Evolutionary conservation across 2,888 invertebrate genomes (phyloP).

Genomic region (Apeira syringaria): DNA sequence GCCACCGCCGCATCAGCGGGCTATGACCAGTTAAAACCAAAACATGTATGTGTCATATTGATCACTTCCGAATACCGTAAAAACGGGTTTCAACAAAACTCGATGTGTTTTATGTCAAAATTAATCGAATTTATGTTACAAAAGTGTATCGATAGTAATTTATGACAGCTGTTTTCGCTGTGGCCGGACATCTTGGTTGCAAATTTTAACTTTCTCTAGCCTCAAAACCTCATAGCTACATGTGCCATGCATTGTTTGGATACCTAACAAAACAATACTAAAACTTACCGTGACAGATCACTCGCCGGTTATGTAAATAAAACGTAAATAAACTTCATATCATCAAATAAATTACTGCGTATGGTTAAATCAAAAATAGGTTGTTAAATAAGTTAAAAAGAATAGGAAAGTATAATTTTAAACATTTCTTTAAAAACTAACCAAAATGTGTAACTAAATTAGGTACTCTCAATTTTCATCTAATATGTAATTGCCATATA

Average conservation of each 20-base stretch:
- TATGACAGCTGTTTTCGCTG: slow-evolving; percentile 42
- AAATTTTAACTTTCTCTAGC: slow-evolving; percentile 81
- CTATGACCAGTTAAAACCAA: slow-evolving; percentile 6
- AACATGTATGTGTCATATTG: slow-evolving; percentile 14
- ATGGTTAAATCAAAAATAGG: too few species aligned
- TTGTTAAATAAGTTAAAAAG: too few species aligned
- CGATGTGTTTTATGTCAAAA: slow-evolving; percentile 19
- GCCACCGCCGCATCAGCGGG: slow-evolving; percentile 28
- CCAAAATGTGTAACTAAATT: too few species aligned
- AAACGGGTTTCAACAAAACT: slow-evolving; percentile 16
- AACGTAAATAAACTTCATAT: too few species aligned
- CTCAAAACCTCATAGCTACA: slow-evolving; percentile 75
- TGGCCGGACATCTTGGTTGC: slow-evolving; percentile 62
- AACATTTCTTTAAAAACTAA: too few species aligned
- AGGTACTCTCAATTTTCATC: too few species aligned
- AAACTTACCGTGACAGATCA: slow-evolving; percentile 15
- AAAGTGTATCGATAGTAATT: slow-evolving; percentile 37
- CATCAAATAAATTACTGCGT: too few species aligned
- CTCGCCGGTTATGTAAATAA: slow-evolving; percentile 25
- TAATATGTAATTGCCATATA: too few species aligned
- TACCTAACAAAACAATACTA: slow-evolving; percentile 47
- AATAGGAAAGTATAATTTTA: too few species aligned
- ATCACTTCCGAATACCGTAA: slow-evolving; percentile 14
- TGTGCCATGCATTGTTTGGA: slow-evolving; percentile 69
- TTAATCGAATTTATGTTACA: slow-evolving; percentile 25